Evolutionary conservation across 2,113 vertebrate species (phyloP), one percentile per base, ranked within the genome.

Genomic region (Mormyrus lacerda): DNA sequence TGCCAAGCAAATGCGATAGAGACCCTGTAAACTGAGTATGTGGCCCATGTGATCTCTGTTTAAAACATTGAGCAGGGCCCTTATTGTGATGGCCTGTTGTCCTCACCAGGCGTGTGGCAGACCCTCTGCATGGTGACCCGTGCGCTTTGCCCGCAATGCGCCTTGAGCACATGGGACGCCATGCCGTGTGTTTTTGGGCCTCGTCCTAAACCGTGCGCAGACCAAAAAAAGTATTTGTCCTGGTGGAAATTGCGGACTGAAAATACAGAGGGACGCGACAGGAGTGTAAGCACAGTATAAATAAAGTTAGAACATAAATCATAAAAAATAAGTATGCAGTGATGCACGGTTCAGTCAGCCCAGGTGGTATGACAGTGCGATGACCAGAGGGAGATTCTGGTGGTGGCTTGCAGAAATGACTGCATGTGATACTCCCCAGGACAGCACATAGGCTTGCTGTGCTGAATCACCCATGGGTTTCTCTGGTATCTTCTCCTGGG

Each of bases 11-110:
- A 93, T 90, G 90, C 87, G 89, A 83, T 15, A 87, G 83, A 90
- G 15, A 27, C 55, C 87, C 8, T 10, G 94, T 93, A 94, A 94
- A 55, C 92, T n/a, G 93, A 94, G 94, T 91, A 50, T 87, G 73
- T 42, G 0, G 51, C 1, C 24, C 90, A 92, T 87, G 65, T 47
- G 9, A 89, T 90, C 92, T 11, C 45, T 35, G 21, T 85, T 89
- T 79, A 79, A 89, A 89, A 58, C 45, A 95, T 95, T 95, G 91
- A 93, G 89, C 88, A 73, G 92, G 55, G 21, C 39, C 19, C 24
- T n/a, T 87, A 10, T 69, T 24, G 44, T 31, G 27, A 19, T 17
- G 2, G 55, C 4, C 3, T 3, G 55, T 50, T 3, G 35, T 8
- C 53, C 19, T 47, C 7, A 21, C 7, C 11, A 10, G 5, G 1